Conservation (phyloP, 1,140 invertebrate genomes). For the Mesaphorura yosii region DNA sequence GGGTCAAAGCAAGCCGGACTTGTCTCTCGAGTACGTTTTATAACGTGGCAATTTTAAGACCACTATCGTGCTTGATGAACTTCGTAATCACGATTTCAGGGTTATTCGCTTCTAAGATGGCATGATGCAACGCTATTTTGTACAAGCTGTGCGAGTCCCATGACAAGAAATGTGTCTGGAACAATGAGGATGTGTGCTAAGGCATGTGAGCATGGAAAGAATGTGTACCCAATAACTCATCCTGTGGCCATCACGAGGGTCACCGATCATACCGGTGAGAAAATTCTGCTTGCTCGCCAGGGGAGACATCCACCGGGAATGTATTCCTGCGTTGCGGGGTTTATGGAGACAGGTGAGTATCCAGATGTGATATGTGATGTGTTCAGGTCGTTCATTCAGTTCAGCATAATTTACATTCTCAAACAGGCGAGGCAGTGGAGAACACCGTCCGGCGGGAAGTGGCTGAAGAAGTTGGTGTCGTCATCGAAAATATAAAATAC, state of each 20-base stretch:
- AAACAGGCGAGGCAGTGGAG: constrained; percentile 45
- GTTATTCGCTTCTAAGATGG: constrained; percentile 40
- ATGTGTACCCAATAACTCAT: constrained; percentile 34
- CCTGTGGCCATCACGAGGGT: constrained; percentile 48
- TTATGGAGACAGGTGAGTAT: constrained; percentile 43
- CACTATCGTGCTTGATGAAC: constrained; percentile 5
- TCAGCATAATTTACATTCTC: constrained; percentile 9
- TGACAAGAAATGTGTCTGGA: constrained; percentile 35
- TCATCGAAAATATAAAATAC: constrained; percentile 41
- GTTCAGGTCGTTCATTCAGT: not conserved
- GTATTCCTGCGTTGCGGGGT: constrained; percentile 49
- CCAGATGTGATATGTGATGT: not conserved
- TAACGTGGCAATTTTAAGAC: not conserved
- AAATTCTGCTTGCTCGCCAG: constrained; percentile 43
- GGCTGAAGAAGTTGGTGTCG: constrained; percentile 47
- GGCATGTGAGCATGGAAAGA: constrained; percentile 32
- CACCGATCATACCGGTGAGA: constrained; percentile 37
- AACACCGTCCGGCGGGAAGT: constrained; percentile 46
- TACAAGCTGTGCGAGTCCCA: constrained; percentile 37
- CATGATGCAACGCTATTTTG: constrained; percentile 39
- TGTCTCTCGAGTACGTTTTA: constrained; percentile 25
- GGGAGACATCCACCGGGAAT: constrained; percentile 42
- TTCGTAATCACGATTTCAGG: too few relatives aligned
- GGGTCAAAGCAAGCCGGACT: constrained; percentile 12
- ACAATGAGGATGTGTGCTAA: constrained; percentile 36